Evolutionary conservation across 2,797 vertebrate genomes (phyloP), one percentile per base, ranked within the genome.

Genomic region (Melanogrammus aeglefinus): DNA sequence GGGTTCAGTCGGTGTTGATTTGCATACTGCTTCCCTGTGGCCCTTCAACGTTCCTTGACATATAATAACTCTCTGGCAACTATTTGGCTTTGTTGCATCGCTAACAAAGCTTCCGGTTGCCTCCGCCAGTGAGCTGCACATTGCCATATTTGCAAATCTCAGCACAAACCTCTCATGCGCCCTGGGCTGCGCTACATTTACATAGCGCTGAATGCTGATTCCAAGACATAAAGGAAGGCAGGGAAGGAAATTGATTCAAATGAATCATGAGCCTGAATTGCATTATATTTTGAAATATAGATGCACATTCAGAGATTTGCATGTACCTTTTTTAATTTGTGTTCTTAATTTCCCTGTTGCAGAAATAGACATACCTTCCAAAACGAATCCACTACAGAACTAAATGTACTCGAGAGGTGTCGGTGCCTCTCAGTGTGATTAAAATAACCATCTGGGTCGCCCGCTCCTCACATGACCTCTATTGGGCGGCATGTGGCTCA

Each of bases 401-500:
- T 51, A 18, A 5, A 63, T 63, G 4, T 63, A 63, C n/a, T 63
- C 18, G 3, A 9, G n/a, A 63, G 57, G 57, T 21, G 24, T 72
- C 70, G 7, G 70, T 10, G 63, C 21, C 10, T 31, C 51, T 75
- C 77, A 79, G 47, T 73, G 38, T 79, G 78, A 76, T 38, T 82
- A 70, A 83, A 9, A 33, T 35, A 51, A 3, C 4, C 16, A 47
- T 39, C 38, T 27, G 41, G 36, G 66, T 5, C 29, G 35, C 29
- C 9, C 16, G 33, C 39, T 69, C 39, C n/a, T 72, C 10, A 35
- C 10, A 35, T 12, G 27, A 27, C 38, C 7, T n/a, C 33, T n/a
- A 27, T 72, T 9, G 35, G 35, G 35, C 6, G 35, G 35, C 35
- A 36, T 36, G 35, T 36, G 35, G 35, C 35, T 36, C 35, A 36